Conservation (phyloP, 2,797 vertebrate species). For the Pteronotus mesoamericanus region DNA sequence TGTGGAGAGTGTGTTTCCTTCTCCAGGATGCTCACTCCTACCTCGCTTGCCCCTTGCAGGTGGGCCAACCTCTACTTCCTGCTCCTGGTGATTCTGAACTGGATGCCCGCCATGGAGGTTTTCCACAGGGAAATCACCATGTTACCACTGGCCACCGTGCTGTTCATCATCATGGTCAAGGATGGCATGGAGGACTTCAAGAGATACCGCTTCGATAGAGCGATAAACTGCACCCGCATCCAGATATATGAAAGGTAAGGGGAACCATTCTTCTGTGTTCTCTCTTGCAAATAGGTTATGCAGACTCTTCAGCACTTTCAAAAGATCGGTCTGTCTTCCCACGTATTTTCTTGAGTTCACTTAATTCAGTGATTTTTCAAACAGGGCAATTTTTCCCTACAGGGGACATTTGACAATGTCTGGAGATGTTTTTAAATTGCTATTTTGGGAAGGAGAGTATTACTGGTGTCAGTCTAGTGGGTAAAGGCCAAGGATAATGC, state of each 20-base stretch:
- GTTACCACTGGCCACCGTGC: conserved; percentile 80
- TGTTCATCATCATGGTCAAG: conserved; percentile 80
- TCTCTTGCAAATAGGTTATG: not conserved
- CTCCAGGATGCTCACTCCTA: not conserved
- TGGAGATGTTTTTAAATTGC: not conserved
- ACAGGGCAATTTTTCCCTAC: not conserved
- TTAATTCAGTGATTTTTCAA: not conserved
- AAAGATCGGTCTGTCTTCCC: not conserved
- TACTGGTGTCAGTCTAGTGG: not conserved
- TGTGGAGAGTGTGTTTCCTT: not conserved
- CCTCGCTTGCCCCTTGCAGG: conserved; percentile 68
- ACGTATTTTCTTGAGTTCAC: not conserved
- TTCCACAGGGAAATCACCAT: conserved; percentile 83
- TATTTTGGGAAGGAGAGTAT: not conserved
- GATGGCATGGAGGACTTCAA: conserved; percentile 82
- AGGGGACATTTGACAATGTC: not conserved
- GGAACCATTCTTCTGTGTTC: not conserved
- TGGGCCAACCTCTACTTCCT: conserved; percentile 84
- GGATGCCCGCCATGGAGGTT: conserved; percentile 80
- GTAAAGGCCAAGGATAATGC: not conserved
- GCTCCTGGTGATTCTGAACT: conserved; percentile 83
- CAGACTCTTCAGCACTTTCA: not conserved
- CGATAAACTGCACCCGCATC: conserved; percentile 77
- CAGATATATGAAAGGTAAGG: conserved; percentile 81
- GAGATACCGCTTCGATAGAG: conserved; percentile 79